Percentiles rank a stretch among this genome's conserved stretches.
These are phyloP conservation scores for Limonius californicus DNA, from an alignment of 1,140 invertebrate genomes.

Conservation along the genomic window DNA sequence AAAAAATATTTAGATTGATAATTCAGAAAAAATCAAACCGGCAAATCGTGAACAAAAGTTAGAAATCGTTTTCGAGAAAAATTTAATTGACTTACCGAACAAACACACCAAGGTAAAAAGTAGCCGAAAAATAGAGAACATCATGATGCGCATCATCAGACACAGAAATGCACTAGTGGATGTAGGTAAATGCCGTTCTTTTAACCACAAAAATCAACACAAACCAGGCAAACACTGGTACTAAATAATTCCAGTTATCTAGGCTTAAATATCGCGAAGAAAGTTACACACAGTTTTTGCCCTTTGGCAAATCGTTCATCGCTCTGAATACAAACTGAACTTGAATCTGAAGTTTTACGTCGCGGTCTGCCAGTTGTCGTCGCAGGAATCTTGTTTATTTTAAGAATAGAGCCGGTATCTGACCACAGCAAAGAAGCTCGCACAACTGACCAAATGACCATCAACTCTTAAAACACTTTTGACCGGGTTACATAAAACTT, in stretches of 20 bases:
- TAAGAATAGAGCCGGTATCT: not conserved
- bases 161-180: not conserved
- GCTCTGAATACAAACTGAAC: not conserved
- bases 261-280: not conserved
- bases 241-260: not conserved
- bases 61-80: not conserved
- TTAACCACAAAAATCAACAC: not conserved
- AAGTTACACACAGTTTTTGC: conserved; percentile 1
- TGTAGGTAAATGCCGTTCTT: not conserved
- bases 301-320: not conserved
- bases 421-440: not conserved
- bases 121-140: not conserved
- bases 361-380: not conserved
- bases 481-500: not conserved
- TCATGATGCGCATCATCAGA: not conserved
- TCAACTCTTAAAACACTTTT: not conserved
- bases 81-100: not conserved
- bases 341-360: not conserved
- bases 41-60: too few relatives aligned
- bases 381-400: not conserved
- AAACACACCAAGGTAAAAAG: not conserved
- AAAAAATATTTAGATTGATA: too few relatives aligned
- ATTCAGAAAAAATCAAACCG: too few relatives aligned
- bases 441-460: not conserved
- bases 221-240: conserved; percentile 5